phyloP scores from a whole-genome alignment of 2,888 invertebrate species.

The Netelia melanura region DNA sequence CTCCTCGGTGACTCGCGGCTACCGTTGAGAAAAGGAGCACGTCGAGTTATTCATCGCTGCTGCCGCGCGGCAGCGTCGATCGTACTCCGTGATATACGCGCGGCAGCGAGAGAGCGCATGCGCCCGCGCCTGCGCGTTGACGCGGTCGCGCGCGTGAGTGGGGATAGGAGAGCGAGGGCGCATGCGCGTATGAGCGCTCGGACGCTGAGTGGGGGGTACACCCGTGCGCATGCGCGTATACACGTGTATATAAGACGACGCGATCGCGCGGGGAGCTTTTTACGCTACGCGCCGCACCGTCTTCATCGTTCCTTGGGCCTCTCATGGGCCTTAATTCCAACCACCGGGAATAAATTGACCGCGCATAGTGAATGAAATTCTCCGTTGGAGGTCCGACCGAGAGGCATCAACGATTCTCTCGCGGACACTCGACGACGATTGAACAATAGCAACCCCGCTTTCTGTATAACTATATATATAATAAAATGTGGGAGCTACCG shows the following conservation, averaged over 20 bases:
- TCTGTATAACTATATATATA: background rate
- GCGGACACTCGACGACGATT: constrained; percentile 75
- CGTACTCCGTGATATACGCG: constrained; percentile 40
- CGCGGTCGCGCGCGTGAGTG: no score
- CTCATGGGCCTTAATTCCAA: constrained; percentile 59
- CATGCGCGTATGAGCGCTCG: no score
- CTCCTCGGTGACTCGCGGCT: constrained; percentile 62
- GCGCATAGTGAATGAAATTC: constrained; percentile 77
- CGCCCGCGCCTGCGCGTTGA: no score
- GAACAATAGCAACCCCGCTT: constrained; percentile 74
- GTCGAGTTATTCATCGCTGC: constrained; percentile 63
- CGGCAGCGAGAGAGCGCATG: no score
- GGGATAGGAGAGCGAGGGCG: no score
- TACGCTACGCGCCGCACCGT: constrained; percentile 47
- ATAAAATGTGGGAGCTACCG: constrained; percentile 21
- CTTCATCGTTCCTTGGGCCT: constrained; percentile 52
- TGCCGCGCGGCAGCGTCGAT: constrained; percentile 67
- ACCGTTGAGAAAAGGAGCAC: constrained; percentile 76
- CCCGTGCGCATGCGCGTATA: background rate
- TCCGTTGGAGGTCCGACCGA: constrained; percentile 79
- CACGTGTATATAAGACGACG: constrained; percentile 28
- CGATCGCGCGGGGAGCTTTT: constrained; percentile 56
- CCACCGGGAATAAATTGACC: constrained; percentile 69
- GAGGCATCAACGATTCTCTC: constrained; percentile 38
- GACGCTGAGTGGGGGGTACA: background rate